These are phyloP conservation scores for Orchestes rusci DNA, from an alignment of 2,888 invertebrate genomes.

Conservation along the genomic window DNA sequence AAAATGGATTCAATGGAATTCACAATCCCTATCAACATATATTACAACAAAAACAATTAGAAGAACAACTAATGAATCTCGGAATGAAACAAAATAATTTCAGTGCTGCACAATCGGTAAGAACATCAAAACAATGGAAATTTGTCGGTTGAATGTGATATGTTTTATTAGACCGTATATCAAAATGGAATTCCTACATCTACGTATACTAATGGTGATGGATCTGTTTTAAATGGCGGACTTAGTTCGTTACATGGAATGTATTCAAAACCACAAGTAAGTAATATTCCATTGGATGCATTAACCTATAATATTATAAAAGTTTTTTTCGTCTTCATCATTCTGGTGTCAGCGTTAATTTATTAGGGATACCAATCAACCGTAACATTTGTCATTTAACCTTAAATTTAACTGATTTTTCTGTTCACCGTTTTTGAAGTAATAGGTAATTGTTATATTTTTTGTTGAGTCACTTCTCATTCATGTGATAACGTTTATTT, in stretches of 20 bases:
- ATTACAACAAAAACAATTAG: conserved; percentile 40
- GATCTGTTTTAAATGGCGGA: conserved; percentile 18
- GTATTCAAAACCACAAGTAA: conserved; percentile 22
- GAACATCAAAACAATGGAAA: not conserved
- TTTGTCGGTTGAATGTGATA: not conserved
- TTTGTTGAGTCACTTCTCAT: no score
- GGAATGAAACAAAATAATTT: conserved; percentile 31
- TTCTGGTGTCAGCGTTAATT: no score
- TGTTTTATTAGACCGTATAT: conserved; percentile 24
- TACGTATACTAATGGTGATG: conserved; percentile 21
- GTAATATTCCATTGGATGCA: not conserved
- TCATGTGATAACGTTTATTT: no score
- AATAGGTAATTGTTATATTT: no score
- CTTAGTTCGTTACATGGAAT: conserved; percentile 16
- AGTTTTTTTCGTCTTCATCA: no score
- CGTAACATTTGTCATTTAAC: no score
- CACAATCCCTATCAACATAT: conserved; percentile 29
- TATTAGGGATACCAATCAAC: no score
- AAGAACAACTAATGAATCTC: conserved; percentile 39
- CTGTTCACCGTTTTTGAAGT: no score
- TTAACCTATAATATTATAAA: not conserved
- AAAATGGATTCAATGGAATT: conserved; percentile 31
- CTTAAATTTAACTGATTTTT: no score
- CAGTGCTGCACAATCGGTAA: conserved; percentile 21
- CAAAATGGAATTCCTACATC: conserved; percentile 31